Evolutionary conservation across 2,113 vertebrate species (phyloP), one percentile per base, ranked within the genome.

Genomic region (Neomonachus schauinslandi): DNA sequence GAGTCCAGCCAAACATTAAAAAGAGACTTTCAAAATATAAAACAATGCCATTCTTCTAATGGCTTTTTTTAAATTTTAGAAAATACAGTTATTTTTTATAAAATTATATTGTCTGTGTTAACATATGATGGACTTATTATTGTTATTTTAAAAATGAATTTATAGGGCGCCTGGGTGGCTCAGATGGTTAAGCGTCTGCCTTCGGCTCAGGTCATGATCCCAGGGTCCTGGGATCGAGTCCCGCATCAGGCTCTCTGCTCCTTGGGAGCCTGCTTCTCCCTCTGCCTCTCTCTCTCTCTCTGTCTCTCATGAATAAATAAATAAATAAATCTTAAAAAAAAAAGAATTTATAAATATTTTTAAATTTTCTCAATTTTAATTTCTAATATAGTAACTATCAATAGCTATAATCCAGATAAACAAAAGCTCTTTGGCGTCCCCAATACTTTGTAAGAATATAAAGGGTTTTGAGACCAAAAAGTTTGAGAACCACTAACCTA

Each of bases 21-120:
- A 96, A 69, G 21, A 76, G 42, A 94, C 65, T 82, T 91, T 46
- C 19, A 74, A 80, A 88, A 71, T 53, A 71, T 65, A 74, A 89
- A 96, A 49, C 9, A 89, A 94, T 46, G 21, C 14, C 72, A 81
- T 19, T 83, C 22, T 87, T 67, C 79, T 53, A 33, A 61, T 10
- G 55, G n/a, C 33, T 15, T 39, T 65, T 85, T 71, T 82, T 19
- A 15, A 33, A 81, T 59, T 79, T 91, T 72, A 59, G 49, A 49
- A 94, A 74, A 59, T 53, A 59, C 10, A 69, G 26, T 77, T 55
- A 39, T 36, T 94, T 95, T 59, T 89, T 83, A 59, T 67, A 55
- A 81, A 92, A 63, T 76, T 33, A 39, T 95, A 3, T 87, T 90
- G 33, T 87, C 8, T 59, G 14, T 85, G 18, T 92, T 95, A 89